Conservation (phyloP, 2,888 invertebrate genomes). For the Pinctada fucata region DNA sequence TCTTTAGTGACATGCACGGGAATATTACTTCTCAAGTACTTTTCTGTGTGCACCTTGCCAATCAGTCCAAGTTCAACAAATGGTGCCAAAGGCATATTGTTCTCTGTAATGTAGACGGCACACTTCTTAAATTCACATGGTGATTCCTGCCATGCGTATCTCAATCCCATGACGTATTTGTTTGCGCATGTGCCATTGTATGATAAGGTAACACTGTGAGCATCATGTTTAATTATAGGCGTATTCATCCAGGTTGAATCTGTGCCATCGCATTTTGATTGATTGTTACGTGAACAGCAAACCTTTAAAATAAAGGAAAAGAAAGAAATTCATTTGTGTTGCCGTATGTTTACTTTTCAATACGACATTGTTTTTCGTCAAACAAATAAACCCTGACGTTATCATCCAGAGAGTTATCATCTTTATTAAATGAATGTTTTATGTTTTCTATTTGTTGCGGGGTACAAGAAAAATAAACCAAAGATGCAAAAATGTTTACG, state of each 20-base stretch:
- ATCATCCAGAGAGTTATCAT: too few species aligned
- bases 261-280: slow-evolving; percentile 18
- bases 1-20: too few species aligned
- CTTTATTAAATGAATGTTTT: too few species aligned
- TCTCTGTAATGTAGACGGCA: slow-evolving; percentile 54
- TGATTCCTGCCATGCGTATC: slow-evolving; percentile 63
- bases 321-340: too few species aligned
- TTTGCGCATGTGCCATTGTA: slow-evolving; percentile 44
- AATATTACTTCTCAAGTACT: too few species aligned
- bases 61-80: slow-evolving; percentile 41
- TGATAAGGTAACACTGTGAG: slow-evolving; percentile 43
- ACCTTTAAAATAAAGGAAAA: slow-evolving; percentile 14
- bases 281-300: slow-evolving; percentile 31
- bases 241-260: slow-evolving; percentile 51
- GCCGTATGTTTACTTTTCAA: too few species aligned
- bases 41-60: too few species aligned
- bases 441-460: too few species aligned
- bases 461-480: too few species aligned
- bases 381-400: too few species aligned
- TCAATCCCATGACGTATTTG: slow-evolving; percentile 48
- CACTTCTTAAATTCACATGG: slow-evolving; percentile 61
- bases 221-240: slow-evolving; percentile 44
- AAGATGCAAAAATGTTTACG: too few species aligned
- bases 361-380: too few species aligned
- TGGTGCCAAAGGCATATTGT: slow-evolving; percentile 58